Base-by-base conservation (phyloP, 2,797 vertebrate genomes). In the Lutjanus campechanus region DNA sequence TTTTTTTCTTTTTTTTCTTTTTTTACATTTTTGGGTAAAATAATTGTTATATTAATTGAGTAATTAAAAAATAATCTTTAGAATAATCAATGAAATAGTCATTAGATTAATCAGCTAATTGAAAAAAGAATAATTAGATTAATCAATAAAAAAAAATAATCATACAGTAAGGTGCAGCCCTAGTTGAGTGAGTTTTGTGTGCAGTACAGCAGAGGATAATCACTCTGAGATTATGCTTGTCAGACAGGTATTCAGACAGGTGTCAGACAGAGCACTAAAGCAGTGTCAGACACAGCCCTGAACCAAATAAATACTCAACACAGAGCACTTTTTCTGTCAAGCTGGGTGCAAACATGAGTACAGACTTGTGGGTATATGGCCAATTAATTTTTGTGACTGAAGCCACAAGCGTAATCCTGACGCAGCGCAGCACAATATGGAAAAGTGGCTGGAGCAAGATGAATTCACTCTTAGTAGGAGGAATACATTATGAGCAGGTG, bases 401-500 rank as follows among this genome's bases (percentile, higher is more conserved):
- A 66, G 53, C 58, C 29, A 55, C 40, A 8, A 73, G 69, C 11
- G 16, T 62, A 55, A 68, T 59, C 40, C 22, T 66, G 63, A 49
- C 3, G 12, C 55, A 67, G 76, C n/a, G 13, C 20, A 56, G 68
- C 49, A 65, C 29, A 66, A 64, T 19, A 43, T 54, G 11, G 50
- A 49, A 17, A 63, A 64, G 53, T 61, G 67, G 25, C 70, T 75
- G 69, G 16, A 64, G 49, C 1, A 22, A 51, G 29, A 73, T 75
- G 58, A 80, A 54, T 9, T 12, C 13, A 36, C 53, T 61, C 22
- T 25, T 7, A n/a, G 68, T 36, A 11, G 62, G 58, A 51, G 74
- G 73, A 51, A 77, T 72, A 61, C 49, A 62, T 55, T 62, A 76
- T 41, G 44, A 59, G 74, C 64, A 64, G 58, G 64, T 67, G 44